A percentile compares a stretch with the other conserved stretches of the same genome.
Evolutionary conservation across 2,797 vertebrate genomes (phyloP).

Genomic region (Onychomys arenicola): DNA sequence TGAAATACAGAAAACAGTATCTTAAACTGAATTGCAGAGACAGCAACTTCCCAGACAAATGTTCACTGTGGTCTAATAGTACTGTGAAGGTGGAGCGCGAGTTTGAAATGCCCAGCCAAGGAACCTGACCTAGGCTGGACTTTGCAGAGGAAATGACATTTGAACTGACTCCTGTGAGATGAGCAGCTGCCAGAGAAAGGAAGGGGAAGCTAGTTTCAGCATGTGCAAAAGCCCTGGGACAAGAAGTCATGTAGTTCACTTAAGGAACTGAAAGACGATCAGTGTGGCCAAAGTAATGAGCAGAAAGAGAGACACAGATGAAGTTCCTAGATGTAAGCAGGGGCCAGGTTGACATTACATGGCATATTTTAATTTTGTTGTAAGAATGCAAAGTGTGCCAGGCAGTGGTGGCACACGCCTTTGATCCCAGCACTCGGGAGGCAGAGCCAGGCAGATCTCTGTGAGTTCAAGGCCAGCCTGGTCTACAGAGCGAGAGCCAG

Average conservation of each 20-base stretch:
- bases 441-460: no score
- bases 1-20: neutral
- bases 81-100: neutral
- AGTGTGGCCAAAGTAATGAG: neutral
- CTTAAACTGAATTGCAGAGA: conserved; percentile 44
- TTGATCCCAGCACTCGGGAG: no score
- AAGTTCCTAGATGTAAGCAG: neutral
- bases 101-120: neutral
- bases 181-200: neutral
- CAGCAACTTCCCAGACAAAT: neutral
- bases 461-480: no score
- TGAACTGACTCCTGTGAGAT: neutral
- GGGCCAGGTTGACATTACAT: neutral
- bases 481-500: no score
- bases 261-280: neutral
- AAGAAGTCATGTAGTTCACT: neutral
- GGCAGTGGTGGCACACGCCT: no score
- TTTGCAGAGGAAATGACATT: neutral
- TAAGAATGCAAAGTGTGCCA: neutral
- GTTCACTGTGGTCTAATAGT: neutral
- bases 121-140: neutral
- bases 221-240: neutral
- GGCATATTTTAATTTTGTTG: neutral
- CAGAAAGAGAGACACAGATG: neutral
- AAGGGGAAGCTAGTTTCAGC: neutral